Conservation (phyloP, 1,140 invertebrate genomes). For the Charaxes varanes region DNA sequence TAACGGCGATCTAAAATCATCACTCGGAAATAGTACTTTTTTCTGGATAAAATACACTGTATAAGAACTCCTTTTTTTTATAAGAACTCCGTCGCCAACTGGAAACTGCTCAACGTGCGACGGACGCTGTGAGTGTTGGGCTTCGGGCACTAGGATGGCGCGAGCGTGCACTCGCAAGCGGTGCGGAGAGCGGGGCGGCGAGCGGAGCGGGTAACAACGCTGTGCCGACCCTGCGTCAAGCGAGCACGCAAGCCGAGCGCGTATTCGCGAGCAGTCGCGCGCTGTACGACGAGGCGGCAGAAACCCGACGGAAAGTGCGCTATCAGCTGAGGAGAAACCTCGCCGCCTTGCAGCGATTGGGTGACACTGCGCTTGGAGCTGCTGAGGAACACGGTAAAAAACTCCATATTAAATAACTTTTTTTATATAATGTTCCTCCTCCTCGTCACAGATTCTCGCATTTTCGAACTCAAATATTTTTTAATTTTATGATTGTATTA, state of each 20-base stretch:
- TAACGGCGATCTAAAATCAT: background rate
- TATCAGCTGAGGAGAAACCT: slow-evolving; percentile 62
- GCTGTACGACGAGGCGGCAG: slow-evolving; percentile 70
- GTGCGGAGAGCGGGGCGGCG: slow-evolving; percentile 32
- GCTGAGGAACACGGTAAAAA: slow-evolving; percentile 60
- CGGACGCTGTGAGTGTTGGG: slow-evolving; percentile 47
- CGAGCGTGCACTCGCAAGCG: slow-evolving; percentile 43
- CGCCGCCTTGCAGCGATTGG: slow-evolving; percentile 60
- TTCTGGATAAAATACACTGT: too few species aligned
- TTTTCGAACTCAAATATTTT: too few species aligned
- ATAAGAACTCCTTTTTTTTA: slow-evolving; percentile 3
- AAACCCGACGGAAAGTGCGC: slow-evolving; percentile 59
- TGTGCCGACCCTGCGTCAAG: slow-evolving; percentile 22
- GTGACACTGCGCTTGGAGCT: slow-evolving; percentile 58
- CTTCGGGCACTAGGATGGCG: slow-evolving; percentile 57
- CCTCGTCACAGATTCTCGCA: too few species aligned
- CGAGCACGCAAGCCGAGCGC: slow-evolving; percentile 48
- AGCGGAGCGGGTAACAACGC: slow-evolving; percentile 17
- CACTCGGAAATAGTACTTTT: too few species aligned
- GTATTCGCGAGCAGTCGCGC: slow-evolving; percentile 69
- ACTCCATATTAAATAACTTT: background rate
- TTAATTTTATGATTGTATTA: too few species aligned
- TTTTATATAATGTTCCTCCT: too few species aligned
- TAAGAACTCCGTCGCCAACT: slow-evolving; percentile 50
- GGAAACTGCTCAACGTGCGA: slow-evolving; percentile 40